Percentiles rank a stretch among this genome's conserved stretches.
phyloP scores from a whole-genome alignment of 2,888 invertebrate genomes.

The Ormyrus thymus region DNA sequence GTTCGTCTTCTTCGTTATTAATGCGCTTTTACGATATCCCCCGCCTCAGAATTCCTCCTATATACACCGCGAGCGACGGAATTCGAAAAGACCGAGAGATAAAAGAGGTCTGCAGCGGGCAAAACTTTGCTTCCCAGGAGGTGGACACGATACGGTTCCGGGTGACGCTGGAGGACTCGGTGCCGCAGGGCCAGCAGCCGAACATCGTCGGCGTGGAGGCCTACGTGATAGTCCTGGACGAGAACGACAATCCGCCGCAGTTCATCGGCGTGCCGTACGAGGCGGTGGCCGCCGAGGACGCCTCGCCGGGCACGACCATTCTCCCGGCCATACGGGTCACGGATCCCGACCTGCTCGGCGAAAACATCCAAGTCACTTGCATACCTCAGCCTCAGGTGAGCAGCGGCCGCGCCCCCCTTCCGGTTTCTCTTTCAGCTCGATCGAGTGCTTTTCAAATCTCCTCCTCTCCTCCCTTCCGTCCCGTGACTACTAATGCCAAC shows the following conservation, averaged over 20 bases:
- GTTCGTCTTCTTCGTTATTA: no score
- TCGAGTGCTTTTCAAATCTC: no score
- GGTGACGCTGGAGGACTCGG: constrained; percentile 88
- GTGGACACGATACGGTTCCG: constrained; percentile 87
- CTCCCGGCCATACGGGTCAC: constrained; percentile 84
- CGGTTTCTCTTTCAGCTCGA: no score
- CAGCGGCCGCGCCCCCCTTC: neutral
- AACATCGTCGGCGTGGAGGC: constrained; percentile 87
- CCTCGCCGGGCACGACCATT: constrained; percentile 83
- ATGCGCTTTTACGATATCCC: no score
- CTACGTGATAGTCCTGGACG: constrained; percentile 89
- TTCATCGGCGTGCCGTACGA: constrained; percentile 86
- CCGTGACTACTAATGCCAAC: no score
- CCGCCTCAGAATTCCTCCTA: no score
- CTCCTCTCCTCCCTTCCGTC: no score
- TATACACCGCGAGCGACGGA: neutral
- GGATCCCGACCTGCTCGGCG: constrained; percentile 88
- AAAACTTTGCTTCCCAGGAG: constrained; percentile 76
- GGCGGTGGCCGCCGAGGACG: constrained; percentile 86
- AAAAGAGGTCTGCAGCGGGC: no score
- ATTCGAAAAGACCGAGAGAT: neutral
- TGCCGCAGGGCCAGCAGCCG: constrained; percentile 77
- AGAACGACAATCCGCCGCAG: constrained; percentile 90
- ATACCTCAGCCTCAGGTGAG: constrained; percentile 76
- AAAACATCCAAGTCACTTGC: constrained; percentile 85